phyloP scores from a whole-genome alignment of 2,797 vertebrate genomes.

The Sebastes vulpes region DNA sequence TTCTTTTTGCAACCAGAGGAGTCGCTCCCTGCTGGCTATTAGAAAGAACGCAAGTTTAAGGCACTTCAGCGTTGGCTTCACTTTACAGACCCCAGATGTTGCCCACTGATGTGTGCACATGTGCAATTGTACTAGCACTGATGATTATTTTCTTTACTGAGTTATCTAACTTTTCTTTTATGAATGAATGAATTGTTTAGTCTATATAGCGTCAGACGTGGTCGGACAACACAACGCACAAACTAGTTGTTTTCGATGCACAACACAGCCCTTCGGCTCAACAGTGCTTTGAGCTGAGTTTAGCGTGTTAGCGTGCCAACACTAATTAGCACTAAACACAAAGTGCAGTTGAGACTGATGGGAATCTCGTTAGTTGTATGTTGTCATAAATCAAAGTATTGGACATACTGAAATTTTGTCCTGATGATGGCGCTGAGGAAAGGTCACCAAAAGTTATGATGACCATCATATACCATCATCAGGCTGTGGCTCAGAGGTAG shows the following conservation, averaged over 20 bases:
- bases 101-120: not conserved
- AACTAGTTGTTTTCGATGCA: not conserved
- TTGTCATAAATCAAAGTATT: not conserved
- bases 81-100: too few relatives aligned
- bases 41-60: too few relatives aligned
- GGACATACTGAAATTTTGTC: not conserved
- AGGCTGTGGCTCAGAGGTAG: too few relatives aligned
- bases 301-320: not conserved
- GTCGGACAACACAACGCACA: not conserved
- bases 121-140: not conserved
- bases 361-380: not conserved
- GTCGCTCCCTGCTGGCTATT: too few relatives aligned
- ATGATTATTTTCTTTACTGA: not conserved
- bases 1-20: too few relatives aligned
- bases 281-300: not conserved
- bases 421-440: not conserved
- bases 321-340: not conserved
- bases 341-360: not conserved
- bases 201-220: not conserved
- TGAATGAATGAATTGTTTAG: not conserved
- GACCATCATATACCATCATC: too few relatives aligned
- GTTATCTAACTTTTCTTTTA: not conserved
- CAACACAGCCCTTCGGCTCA: fast-evolving
- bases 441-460: not conserved
- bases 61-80: too few relatives aligned